Evolutionary conservation across 2,888 invertebrate genomes (phyloP).

Genomic region (Mechanitis mazaeus): DNA sequence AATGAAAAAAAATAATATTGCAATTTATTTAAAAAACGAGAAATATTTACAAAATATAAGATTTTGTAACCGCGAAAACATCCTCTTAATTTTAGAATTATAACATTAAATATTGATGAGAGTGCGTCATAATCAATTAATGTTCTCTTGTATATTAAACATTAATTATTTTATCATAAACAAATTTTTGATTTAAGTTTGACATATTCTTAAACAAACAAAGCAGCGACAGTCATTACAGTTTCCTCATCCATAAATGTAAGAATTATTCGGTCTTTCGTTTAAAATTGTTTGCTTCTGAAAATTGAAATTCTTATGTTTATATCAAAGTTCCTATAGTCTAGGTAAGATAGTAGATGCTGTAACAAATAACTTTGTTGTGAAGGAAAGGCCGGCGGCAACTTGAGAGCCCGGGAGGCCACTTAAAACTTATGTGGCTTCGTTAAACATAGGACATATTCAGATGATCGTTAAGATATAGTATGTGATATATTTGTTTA

Average conservation of each 20-base stretch:
- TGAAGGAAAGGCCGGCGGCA: constrained; percentile 59
- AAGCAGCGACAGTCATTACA: constrained; percentile 13
- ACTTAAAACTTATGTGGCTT: constrained; percentile 74
- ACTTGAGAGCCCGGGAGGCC: constrained; percentile 64
- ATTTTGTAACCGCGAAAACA: no score
- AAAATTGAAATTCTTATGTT: constrained; percentile 19
- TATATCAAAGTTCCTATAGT: constrained; percentile 45
- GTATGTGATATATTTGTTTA: constrained; percentile 11
- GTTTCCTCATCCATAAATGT: constrained; percentile 20
- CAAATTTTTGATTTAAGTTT: neutral
- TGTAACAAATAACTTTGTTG: constrained; percentile 68
- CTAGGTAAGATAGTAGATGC: constrained; percentile 46
- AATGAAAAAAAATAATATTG: no score
- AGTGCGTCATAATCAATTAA: no score
- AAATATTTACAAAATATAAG: no score
- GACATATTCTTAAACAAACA: constrained; percentile 17
- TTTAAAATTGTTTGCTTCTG: constrained; percentile 15
- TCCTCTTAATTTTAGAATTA: no score
- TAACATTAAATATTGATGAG: no score
- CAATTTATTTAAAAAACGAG: no score
- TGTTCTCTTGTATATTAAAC: no score
- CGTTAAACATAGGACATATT: constrained; percentile 48
- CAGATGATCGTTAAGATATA: constrained; percentile 18
- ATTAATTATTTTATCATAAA: no score
- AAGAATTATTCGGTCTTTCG: constrained; percentile 18